Evolutionary conservation across 2,797 vertebrate species (phyloP).

Genomic region (Cossypha polioptera): DNA sequence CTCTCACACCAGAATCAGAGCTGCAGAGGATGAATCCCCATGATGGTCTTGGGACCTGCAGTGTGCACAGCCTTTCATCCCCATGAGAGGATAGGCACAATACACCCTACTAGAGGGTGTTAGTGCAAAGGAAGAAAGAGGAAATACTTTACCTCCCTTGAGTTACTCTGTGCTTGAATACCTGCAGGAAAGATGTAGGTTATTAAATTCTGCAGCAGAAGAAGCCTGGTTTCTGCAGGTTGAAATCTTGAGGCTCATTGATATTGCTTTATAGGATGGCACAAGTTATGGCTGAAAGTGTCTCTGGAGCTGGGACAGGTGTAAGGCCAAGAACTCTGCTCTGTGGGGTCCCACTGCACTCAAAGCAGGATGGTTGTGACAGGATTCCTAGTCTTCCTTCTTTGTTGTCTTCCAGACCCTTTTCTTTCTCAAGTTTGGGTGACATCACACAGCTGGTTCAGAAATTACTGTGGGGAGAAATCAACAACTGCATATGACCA

Average conservation of each 20-base stretch:
- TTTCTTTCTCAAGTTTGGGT: neutral
- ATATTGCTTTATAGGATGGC: too few species aligned
- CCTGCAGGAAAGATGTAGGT: neutral
- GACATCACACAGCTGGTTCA: neutral
- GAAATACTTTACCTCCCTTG: neutral
- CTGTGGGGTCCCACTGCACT: neutral
- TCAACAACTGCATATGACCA: neutral
- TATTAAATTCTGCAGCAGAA: neutral
- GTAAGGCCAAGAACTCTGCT: neutral
- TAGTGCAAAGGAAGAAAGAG: neutral
- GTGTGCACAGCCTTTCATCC: neutral
- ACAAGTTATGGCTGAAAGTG: neutral
- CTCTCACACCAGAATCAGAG: neutral
- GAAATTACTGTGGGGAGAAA: neutral
- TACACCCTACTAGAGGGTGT: neutral
- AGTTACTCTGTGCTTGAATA: neutral
- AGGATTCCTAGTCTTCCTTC: neutral
- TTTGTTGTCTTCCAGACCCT: neutral
- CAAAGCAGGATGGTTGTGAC: neutral
- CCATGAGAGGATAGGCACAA: fast-evolving
- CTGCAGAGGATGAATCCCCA: neutral
- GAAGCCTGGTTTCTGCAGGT: neutral
- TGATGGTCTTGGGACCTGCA: neutral
- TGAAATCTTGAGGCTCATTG: neutral
- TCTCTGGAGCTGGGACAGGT: neutral